These are phyloP conservation scores for Porphyrio hochstetteri DNA, from an alignment of 2,113 vertebrate genomes.

Conservation along the genomic window DNA sequence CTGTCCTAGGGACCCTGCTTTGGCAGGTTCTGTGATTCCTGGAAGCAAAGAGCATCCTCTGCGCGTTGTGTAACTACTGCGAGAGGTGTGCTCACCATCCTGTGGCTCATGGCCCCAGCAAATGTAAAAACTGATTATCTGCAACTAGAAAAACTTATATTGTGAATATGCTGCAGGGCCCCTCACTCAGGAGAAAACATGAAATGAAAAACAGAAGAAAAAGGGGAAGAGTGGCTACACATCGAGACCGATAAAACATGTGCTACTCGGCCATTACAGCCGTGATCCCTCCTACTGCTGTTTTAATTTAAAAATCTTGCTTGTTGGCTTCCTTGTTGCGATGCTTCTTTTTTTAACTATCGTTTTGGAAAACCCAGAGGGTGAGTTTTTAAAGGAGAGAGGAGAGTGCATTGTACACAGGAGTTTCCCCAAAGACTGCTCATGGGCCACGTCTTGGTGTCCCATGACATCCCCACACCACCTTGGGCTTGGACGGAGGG, in stretches of 20 bases:
- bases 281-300: not conserved
- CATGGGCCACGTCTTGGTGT: not conserved
- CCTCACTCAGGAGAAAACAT: conserved; percentile 12
- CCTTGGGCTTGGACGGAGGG: not conserved
- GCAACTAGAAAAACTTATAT: not conserved
- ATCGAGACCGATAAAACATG: not conserved
- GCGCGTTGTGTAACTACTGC: rapidly evolving
- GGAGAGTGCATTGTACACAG: rapidly evolving
- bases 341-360: not conserved
- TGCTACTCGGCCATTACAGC: not conserved
- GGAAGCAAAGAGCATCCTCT: not conserved
- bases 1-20: too few species aligned
- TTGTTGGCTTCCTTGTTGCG: not conserved
- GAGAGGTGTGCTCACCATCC: not conserved
- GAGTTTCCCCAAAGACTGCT: not conserved
- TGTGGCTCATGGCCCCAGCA: rapidly evolving
- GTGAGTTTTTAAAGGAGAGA: not conserved
- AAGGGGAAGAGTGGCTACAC: not conserved
- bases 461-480: not conserved
- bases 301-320: not conserved
- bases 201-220: conserved; percentile 30
- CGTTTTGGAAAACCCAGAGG: not conserved
- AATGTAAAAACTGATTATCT: not conserved
- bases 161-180: not conserved
- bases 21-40: not conserved